Evolutionary conservation across 2,888 invertebrate species (phyloP).

Genomic region (Sylvicola fuscatus): DNA sequence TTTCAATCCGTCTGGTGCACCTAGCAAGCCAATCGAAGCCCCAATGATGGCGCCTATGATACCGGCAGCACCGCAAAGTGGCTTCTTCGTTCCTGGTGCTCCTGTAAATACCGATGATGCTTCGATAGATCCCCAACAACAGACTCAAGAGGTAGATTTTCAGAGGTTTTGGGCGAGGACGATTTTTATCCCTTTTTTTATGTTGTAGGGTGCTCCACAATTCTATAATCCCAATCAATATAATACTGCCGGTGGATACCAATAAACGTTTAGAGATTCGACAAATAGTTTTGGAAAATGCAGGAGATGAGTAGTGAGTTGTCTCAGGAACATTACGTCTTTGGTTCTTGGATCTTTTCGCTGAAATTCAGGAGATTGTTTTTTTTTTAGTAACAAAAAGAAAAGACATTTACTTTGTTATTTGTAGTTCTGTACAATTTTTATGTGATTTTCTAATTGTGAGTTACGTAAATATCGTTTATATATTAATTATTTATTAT

Average conservation of each 20-base stretch:
- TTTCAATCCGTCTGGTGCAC: slow-evolving; percentile 48
- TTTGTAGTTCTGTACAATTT: too few species aligned
- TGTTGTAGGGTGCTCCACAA: slow-evolving; percentile 11
- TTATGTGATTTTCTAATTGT: too few species aligned
- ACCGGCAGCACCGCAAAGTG: slow-evolving; percentile 19
- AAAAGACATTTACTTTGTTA: too few species aligned
- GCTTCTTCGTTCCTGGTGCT: slow-evolving; percentile 19
- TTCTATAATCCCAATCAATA: slow-evolving; percentile 13
- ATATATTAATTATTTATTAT: too few species aligned
- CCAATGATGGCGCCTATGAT: slow-evolving; percentile 22
- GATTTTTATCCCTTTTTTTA: background rate
- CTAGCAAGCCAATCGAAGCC: slow-evolving; percentile 18
- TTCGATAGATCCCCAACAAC: slow-evolving; percentile 11
- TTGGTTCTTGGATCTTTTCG: too few species aligned
- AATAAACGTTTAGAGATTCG: slow-evolving; percentile 3
- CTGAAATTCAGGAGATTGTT: too few species aligned
- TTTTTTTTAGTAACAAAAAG: too few species aligned
- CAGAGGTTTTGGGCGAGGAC: background rate
- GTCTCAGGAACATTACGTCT: too few species aligned
- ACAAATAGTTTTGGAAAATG: too few species aligned
- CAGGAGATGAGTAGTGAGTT: too few species aligned
- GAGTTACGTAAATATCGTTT: too few species aligned
- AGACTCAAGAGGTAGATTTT: slow-evolving; percentile 9
- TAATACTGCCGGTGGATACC: slow-evolving; percentile 9
- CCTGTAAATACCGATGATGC: slow-evolving; percentile 8